phyloP scores from a whole-genome alignment of 2,797 vertebrate species.

The Benthosema pterotum region DNA sequence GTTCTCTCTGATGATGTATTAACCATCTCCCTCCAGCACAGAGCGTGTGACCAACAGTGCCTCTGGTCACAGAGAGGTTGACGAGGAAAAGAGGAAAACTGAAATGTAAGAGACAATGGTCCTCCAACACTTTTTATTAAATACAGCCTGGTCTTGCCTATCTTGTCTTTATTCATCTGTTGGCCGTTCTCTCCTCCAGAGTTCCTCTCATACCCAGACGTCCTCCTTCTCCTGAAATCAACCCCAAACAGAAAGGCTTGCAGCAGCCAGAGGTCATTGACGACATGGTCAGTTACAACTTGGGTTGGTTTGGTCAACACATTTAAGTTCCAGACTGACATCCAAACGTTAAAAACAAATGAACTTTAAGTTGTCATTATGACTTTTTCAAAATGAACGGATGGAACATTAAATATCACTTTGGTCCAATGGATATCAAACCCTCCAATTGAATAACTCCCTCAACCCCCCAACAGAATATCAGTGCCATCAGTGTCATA shows the following conservation, averaged over 20 bases:
- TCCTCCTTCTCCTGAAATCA: conserved; percentile 55
- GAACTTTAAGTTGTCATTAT: too few species aligned
- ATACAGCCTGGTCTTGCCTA: too few species aligned
- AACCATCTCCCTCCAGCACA: conserved; percentile 18
- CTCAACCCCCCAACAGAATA: too few species aligned
- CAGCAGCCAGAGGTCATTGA: conserved; percentile 15
- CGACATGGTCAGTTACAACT: conserved; percentile 26
- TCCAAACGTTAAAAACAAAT: too few species aligned
- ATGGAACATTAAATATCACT: too few species aligned
- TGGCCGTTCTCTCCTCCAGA: conserved; percentile 48
- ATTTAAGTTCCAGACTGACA: too few species aligned
- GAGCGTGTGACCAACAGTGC: conserved; percentile 29
- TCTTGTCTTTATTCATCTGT: too few species aligned
- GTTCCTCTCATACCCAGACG: conserved; percentile 70
- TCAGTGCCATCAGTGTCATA: too few species aligned
- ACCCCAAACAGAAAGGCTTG: conserved; percentile 47
- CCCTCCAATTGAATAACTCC: too few species aligned
- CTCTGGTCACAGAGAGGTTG: conserved; percentile 33
- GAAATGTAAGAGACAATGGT: conserved; percentile 48
- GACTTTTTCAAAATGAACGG: too few species aligned
- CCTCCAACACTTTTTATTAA: conserved; percentile 1
- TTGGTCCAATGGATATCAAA: too few species aligned
- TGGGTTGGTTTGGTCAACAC: background rate
- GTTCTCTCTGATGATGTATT: conserved; percentile 2
- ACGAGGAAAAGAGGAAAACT: conserved; percentile 42